These are phyloP conservation scores for Otocyon megalotis DNA, from an alignment of 2,113 vertebrate genomes.

Conservation along the genomic window DNA sequence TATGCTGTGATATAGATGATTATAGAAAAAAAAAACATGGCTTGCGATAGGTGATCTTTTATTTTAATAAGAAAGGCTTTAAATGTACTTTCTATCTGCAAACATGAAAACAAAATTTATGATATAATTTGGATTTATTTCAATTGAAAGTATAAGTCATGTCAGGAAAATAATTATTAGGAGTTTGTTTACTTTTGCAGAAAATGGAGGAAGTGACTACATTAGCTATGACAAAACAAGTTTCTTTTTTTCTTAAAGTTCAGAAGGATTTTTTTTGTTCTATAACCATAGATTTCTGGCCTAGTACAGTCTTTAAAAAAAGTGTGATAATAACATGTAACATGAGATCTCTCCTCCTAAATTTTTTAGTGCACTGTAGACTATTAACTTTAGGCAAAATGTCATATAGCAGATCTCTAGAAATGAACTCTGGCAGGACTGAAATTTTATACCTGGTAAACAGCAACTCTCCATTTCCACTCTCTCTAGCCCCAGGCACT, in stretches of 20 bases:
- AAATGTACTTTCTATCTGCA: background rate
- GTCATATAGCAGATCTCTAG: background rate
- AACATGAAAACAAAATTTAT: background rate
- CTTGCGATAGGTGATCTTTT: background rate
- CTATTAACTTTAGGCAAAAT: background rate
- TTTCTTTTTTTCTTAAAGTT: background rate
- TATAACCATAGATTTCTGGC: background rate
- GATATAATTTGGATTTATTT: slow-evolving; percentile 1
- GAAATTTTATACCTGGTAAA: background rate
- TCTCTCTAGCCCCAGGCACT: background rate
- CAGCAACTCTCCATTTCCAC: background rate
- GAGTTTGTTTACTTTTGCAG: background rate
- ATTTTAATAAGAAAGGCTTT: background rate
- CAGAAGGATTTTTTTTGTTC: background rate
- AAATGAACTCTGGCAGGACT: background rate
- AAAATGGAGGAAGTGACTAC: background rate
- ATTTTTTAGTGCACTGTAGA: background rate
- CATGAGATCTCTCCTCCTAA: background rate
- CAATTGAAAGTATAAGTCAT: background rate
- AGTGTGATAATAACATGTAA: background rate
- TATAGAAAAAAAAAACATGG: background rate
- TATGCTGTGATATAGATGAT: background rate
- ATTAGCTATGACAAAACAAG: background rate
- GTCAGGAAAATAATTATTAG: background rate
- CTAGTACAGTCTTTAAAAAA: background rate